Percentiles rank a stretch among this genome's conserved stretches.
Conservation (phyloP, 1,140 invertebrate species). For the Heliconius hewitsoni region DNA sequence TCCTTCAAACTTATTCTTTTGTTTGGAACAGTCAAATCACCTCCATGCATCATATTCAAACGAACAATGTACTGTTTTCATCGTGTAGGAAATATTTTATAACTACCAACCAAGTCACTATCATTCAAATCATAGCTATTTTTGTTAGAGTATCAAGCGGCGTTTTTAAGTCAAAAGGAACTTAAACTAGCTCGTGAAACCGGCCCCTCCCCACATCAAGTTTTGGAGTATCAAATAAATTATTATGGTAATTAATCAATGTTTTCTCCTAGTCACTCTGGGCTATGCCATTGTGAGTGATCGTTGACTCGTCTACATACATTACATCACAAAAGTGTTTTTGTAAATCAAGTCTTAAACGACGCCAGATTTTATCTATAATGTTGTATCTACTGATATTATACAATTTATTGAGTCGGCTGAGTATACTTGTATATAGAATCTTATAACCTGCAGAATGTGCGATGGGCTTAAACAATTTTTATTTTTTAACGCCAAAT, state of each 20-base stretch:
- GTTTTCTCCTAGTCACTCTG: constrained; percentile 80
- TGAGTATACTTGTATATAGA: neutral
- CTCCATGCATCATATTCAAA: constrained; percentile 76
- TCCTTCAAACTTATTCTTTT: constrained; percentile 77
- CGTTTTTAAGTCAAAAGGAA: constrained; percentile 72
- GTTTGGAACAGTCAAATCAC: constrained; percentile 78
- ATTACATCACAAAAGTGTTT: constrained; percentile 57
- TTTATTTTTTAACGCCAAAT: too few species aligned
- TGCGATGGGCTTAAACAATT: too few species aligned
- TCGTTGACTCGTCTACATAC: constrained; percentile 68
- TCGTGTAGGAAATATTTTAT: constrained; percentile 72
- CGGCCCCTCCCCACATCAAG: constrained; percentile 76
- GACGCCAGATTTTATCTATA: constrained; percentile 59
- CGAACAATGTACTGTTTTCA: constrained; percentile 77
- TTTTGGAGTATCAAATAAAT: constrained; percentile 82
- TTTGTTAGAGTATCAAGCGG: constrained; percentile 56
- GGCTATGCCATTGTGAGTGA: constrained; percentile 75
- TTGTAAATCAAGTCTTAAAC: constrained; percentile 59
- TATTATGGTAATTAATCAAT: constrained; percentile 82
- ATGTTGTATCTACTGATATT: constrained; percentile 31
- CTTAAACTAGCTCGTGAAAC: constrained; percentile 69
- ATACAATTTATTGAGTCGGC: neutral
- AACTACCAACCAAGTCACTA: constrained; percentile 55
- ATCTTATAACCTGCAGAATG: neutral
- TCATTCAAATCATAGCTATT: constrained; percentile 52